These are phyloP conservation scores for Aphidoletes aphidimyza DNA, from an alignment of 2,888 invertebrate species.

Conservation along the genomic window DNA sequence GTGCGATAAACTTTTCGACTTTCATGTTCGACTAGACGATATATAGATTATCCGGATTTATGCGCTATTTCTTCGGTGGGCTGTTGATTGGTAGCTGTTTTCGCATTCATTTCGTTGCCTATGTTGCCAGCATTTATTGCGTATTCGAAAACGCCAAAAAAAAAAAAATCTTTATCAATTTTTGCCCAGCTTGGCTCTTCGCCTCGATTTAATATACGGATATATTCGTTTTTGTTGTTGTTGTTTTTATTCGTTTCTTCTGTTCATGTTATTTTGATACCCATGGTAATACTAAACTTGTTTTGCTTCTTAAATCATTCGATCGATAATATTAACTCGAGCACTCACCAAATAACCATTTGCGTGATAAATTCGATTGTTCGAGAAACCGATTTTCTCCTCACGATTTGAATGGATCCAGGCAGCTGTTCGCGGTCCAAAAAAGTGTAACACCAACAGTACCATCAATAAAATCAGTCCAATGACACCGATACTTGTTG, in stretches of 20 bases:
- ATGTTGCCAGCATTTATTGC: background rate
- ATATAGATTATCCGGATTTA: slow-evolving; percentile 49
- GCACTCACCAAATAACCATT: slow-evolving; percentile 74
- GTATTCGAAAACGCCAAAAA: too few species aligned
- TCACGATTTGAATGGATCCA: slow-evolving; percentile 66
- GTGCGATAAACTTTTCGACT: background rate
- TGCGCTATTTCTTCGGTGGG: background rate
- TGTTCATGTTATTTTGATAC: background rate
- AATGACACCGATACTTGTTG: slow-evolving; percentile 63
- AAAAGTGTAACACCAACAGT: slow-evolving; percentile 64
- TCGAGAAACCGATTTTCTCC: slow-evolving; percentile 66
- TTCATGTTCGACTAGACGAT: slow-evolving; percentile 46
- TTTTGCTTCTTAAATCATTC: slow-evolving; percentile 1
- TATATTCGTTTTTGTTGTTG: too few species aligned
- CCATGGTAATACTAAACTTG: too few species aligned
- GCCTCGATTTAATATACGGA: too few species aligned
- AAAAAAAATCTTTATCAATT: background rate
- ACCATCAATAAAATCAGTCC: slow-evolving; percentile 63
- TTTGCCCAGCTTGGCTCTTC: too few species aligned
- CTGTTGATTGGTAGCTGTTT: background rate
- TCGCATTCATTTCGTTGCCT: background rate
- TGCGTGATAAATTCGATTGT: slow-evolving; percentile 70
- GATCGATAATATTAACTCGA: background rate
- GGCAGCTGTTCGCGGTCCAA: slow-evolving; percentile 64
- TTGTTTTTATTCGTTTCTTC: too few species aligned